phyloP scores from a whole-genome alignment of 2,888 invertebrate genomes.

The Thereva unica region DNA sequence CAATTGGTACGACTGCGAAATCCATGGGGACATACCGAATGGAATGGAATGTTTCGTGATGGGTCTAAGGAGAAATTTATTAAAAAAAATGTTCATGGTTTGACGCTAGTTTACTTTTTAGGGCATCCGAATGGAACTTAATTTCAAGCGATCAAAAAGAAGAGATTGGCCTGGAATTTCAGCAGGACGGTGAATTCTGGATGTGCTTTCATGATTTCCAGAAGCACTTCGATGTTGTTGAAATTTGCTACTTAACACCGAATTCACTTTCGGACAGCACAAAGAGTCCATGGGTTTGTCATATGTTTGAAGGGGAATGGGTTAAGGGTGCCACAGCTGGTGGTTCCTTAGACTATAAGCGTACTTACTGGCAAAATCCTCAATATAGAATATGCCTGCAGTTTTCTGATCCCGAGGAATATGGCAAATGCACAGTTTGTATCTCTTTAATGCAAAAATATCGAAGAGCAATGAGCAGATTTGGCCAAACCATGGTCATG shows the following conservation, averaged over 20 bases:
- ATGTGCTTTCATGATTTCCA: slow-evolving; percentile 86
- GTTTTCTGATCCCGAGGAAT: slow-evolving; percentile 78
- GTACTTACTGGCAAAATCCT: slow-evolving; percentile 66
- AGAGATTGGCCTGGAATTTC: slow-evolving; percentile 75
- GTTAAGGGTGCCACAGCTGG: slow-evolving; percentile 83
- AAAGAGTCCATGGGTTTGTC: slow-evolving; percentile 73
- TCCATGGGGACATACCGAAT: slow-evolving; percentile 75
- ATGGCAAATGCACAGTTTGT: too few species aligned
- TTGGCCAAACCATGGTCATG: too few species aligned
- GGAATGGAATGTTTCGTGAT: too few species aligned
- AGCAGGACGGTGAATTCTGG: slow-evolving; percentile 94
- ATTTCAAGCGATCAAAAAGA: too few species aligned
- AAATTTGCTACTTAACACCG: slow-evolving; percentile 84
- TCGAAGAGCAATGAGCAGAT: too few species aligned
- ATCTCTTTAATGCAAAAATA: too few species aligned
- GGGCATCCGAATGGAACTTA: too few species aligned
- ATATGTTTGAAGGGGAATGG: slow-evolving; percentile 88
- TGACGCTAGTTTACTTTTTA: too few species aligned
- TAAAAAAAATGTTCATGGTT: too few species aligned
- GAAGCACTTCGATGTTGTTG: slow-evolving; percentile 72
- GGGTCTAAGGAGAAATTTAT: too few species aligned
- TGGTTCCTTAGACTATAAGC: slow-evolving; percentile 84
- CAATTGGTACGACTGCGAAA: slow-evolving; percentile 78
- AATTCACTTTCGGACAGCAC: too few species aligned
- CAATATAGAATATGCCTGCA: slow-evolving; percentile 80